phyloP scores from a whole-genome alignment of 2,888 invertebrate genomes.

The Bombylius discolor region DNA sequence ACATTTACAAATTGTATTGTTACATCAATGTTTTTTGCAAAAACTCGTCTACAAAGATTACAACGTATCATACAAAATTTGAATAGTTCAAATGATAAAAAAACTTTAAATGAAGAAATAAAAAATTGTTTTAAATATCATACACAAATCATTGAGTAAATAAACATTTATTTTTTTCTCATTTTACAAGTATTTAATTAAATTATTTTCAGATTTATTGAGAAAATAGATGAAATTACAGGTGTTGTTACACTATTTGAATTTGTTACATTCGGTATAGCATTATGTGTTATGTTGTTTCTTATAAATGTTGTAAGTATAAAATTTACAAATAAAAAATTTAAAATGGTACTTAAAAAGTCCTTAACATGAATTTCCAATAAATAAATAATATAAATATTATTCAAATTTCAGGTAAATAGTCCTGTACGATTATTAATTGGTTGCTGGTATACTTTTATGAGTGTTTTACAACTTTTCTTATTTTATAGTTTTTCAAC shows the following conservation, averaged over 20 bases:
- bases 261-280: neutral
- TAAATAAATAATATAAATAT: too few relatives aligned
- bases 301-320: neutral
- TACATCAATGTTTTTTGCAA: neutral
- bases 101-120: neutral
- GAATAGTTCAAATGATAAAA: neutral
- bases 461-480: neutral
- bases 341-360: too few relatives aligned
- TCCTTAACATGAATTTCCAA: too few relatives aligned
- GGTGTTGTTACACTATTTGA: neutral
- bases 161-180: too few relatives aligned
- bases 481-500: neutral
- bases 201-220: neutral
- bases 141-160: neutral
- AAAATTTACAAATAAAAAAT: too few relatives aligned
- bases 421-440: neutral
- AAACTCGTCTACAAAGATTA: neutral
- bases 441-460: neutral
- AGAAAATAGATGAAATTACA: neutral
- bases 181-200: too few relatives aligned
- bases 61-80: neutral
- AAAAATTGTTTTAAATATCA: neutral
- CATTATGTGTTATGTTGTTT: neutral
- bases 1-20: neutral
- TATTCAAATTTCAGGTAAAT: neutral